Percentiles rank a stretch among this genome's conserved stretches.
Evolutionary conservation across 2,797 vertebrate genomes (phyloP).

Genomic region (Etheostoma perlongum): DNA sequence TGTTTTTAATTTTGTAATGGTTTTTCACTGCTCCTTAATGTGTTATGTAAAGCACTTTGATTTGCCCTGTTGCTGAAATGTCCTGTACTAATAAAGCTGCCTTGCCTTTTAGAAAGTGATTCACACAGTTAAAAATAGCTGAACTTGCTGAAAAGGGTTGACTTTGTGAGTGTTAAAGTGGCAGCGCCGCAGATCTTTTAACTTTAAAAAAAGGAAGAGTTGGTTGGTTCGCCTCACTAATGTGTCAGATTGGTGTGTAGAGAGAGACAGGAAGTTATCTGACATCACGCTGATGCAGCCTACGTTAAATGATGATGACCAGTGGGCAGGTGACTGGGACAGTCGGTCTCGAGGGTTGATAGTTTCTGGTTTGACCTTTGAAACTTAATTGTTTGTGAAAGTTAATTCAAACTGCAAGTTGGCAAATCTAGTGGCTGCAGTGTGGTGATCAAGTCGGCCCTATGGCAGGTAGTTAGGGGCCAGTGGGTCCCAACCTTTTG

Average conservation of each 20-base stretch:
- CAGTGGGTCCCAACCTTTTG: no score
- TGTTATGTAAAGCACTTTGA: no score
- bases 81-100: no score
- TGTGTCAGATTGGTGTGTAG: neutral
- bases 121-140: slow-evolving; percentile 76
- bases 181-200: neutral
- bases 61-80: no score
- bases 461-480: neutral
- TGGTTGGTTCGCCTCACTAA: neutral
- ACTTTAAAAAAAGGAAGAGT: neutral
- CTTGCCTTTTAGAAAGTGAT: slow-evolving; percentile 49
- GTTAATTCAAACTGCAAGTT: neutral
- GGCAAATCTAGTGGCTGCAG: neutral
- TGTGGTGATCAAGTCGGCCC: neutral
- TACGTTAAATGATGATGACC: slow-evolving; percentile 8
- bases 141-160: slow-evolving; percentile 25
- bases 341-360: neutral
- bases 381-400: slow-evolving; percentile 11
- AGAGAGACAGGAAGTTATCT: slow-evolving; percentile 2
- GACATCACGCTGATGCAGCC: slow-evolving; percentile 8
- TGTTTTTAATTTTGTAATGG: no score
- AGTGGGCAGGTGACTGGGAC: slow-evolving; percentile 30
- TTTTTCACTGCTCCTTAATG: no score
- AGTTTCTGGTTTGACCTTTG: slow-evolving; percentile 21
- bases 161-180: slow-evolving; percentile 52